Evolutionary conservation across 2,113 vertebrate genomes (phyloP), one percentile per base, ranked within the genome.

Genomic region (Elanoides forficatus): DNA sequence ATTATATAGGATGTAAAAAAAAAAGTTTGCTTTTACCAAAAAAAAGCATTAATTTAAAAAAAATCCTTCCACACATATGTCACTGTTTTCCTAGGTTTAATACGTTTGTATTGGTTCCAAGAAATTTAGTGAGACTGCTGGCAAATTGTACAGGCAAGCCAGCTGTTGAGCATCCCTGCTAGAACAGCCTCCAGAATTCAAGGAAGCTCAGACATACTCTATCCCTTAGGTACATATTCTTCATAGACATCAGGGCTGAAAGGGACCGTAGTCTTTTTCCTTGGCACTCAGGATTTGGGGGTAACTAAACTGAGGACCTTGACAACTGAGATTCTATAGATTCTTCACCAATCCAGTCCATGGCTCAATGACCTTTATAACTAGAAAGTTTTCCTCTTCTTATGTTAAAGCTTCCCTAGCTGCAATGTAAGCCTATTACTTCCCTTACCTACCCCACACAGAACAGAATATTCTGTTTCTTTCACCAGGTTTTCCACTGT

Each of bases 41-140:
- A 84, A 58, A 59, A 34, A 4, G 0, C 2, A 15, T 50, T 36
- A 2, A 16, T 66, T 80, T 15, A 0, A 4, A 34, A 56, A 76
- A 92, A 50, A 42, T n/a, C 29, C 17, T 83, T 68, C 45, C 40
- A 50, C 0, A 0, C 10, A 12, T 4, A 25, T 5, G 3, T 80
- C 10, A 43, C 29, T 65, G 11, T 66, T 80, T 86, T 59, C 6
- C 36, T 5, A 2, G 13, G 38, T 62, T 78, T 66, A 91, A 86
- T 58, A 66, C 15, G 42, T 70, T 27, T 58, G 12, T 48, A 30
- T 78, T 34, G 10, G 45, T 66, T 91, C 45, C 16, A 81, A 91
- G 40, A 53, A 84, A 74, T 42, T 17, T 40, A 78, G 20, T 43
- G 68, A 65, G 16, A 38, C 15, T 4, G 0, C 27, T 53, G 42